Evolutionary conservation across 2,888 invertebrate species (phyloP).

Genomic region (Gryllus longicercus): DNA sequence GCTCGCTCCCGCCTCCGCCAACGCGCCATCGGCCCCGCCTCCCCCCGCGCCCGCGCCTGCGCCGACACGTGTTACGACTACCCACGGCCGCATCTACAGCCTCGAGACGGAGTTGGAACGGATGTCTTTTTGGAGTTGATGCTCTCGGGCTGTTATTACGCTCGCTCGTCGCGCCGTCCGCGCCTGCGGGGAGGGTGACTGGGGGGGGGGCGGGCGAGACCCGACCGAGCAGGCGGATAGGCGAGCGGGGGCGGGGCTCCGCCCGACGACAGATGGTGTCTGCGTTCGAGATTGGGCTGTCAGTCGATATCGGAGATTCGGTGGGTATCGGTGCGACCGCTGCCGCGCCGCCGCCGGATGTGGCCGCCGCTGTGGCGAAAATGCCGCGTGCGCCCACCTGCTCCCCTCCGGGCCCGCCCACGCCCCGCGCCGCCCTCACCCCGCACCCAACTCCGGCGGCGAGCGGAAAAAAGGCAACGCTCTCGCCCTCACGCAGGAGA

Average conservation of each 20-base stretch:
- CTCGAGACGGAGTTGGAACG: background rate
- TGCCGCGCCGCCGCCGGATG: background rate
- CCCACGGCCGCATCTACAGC: background rate
- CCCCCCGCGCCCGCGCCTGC: no score
- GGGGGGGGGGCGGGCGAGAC: no score
- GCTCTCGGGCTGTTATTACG: background rate
- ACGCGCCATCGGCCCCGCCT: no score
- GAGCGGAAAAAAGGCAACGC: no score
- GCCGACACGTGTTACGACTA: background rate
- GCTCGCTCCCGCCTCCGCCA: no score
- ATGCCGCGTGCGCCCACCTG: background rate
- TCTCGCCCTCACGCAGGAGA: no score
- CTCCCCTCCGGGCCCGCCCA: background rate
- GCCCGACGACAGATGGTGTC: background rate
- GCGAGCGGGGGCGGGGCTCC: no score
- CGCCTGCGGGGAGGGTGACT: no score
- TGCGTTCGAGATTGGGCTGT: background rate
- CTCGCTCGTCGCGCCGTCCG: background rate
- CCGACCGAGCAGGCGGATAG: no score
- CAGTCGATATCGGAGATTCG: conserved; percentile 11
- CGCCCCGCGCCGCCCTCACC: background rate
- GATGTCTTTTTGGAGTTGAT: background rate
- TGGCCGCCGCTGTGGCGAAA: background rate
- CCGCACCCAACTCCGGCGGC: background rate
- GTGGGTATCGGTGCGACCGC: background rate